A percentile compares a stretch with the other conserved stretches of the same genome.
These are phyloP conservation scores for Chymomyza costata DNA, from an alignment of 1,140 invertebrate genomes.

Conservation along the genomic window DNA sequence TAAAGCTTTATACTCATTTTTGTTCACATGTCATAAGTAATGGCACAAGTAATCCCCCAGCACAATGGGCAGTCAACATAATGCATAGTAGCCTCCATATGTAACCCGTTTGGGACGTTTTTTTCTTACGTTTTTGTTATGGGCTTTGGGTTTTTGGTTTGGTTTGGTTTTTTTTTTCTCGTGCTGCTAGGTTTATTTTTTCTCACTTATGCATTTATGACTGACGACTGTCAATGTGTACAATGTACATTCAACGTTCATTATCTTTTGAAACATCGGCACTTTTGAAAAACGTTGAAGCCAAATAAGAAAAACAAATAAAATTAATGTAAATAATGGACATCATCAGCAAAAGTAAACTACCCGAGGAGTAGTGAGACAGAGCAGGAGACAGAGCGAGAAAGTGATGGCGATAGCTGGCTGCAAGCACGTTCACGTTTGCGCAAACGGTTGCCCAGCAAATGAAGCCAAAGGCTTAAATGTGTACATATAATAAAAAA, in stretches of 20 bases:
- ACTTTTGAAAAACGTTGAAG: conserved; percentile 70
- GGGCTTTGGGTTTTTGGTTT: not conserved
- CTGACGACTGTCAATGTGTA: conserved; percentile 26
- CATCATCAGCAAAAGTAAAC: conserved; percentile 62
- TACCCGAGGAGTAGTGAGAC: conserved; percentile 18
- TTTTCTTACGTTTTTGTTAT: conserved; percentile 16
- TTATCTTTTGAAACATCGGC: conserved; percentile 72
- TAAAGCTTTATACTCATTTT: no score
- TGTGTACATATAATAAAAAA: conserved; percentile 26
- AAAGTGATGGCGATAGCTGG: conserved; percentile 11
- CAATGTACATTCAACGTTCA: conserved; percentile 56
- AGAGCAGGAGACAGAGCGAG: conserved; percentile 4
- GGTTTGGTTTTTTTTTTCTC: conserved; percentile 18
- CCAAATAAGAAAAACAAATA: conserved; percentile 74
- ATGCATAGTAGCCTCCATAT: conserved; percentile 29
- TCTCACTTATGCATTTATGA: conserved; percentile 48
- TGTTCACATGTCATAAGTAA: no score
- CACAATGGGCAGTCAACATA: no score
- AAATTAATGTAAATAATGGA: conserved; percentile 73
- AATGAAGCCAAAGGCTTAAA: conserved; percentile 66
- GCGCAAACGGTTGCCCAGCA: conserved; percentile 63
- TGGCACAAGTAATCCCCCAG: no score
- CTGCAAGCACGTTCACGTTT: conserved; percentile 38
- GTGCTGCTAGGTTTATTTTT: conserved; percentile 14
- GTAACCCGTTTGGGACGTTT: conserved; percentile 35